phyloP scores from a whole-genome alignment of 2,888 invertebrate genomes.

The Alitta virens region DNA sequence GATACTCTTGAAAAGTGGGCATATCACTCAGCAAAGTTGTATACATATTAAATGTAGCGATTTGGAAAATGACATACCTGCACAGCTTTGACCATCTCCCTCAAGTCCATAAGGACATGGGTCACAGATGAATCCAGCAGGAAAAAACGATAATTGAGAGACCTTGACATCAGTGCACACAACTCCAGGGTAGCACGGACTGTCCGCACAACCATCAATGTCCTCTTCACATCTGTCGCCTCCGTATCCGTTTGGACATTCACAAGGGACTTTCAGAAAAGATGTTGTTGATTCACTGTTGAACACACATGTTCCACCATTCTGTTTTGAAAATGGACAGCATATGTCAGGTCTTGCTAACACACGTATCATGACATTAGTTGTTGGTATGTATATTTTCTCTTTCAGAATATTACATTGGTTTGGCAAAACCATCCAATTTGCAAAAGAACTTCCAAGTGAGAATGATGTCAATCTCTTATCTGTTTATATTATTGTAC shows the following conservation, averaged over 20 bases:
- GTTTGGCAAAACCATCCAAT: no score
- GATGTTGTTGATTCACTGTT: background rate
- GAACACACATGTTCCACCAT: background rate
- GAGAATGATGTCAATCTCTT: no score
- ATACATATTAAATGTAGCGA: no score
- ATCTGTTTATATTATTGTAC: no score
- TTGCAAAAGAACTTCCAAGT: no score
- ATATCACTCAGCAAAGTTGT: no score
- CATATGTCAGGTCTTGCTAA: no score
- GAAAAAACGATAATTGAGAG: background rate
- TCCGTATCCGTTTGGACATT: constrained; percentile 31
- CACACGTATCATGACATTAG: no score
- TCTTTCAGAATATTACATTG: no score
- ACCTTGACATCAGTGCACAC: constrained; percentile 4
- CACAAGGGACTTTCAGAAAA: constrained; percentile 29
- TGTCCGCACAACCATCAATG: constrained; percentile 28
- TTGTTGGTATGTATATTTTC: no score
- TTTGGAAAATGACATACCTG: constrained; percentile 6
- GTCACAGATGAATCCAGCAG: constrained; percentile 13
- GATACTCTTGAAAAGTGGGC: no score
- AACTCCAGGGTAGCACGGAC: constrained; percentile 2
- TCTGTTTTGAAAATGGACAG: background rate
- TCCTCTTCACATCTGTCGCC: constrained; percentile 35
- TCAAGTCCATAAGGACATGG: constrained; percentile 15
- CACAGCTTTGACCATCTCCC: constrained; percentile 14